Base-by-base conservation (phyloP, 2,113 vertebrate genomes). In the Myrmophylax atrothorax region DNA sequence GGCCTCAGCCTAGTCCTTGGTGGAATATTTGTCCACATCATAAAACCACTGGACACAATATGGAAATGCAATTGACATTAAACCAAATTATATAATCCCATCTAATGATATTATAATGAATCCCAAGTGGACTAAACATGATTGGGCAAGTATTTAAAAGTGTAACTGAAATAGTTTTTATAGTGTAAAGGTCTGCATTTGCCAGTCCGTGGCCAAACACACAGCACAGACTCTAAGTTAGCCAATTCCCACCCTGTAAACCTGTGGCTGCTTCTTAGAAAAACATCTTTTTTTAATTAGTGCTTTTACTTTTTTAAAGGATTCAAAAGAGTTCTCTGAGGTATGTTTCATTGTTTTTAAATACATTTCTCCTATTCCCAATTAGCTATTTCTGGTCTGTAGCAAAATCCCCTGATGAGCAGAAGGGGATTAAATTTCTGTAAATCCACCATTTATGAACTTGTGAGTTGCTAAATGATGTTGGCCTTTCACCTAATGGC, bases 11-110 rank as follows among this genome's bases (percentile, higher is more conserved):
- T 97, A 93, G 87, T 97, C 97, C 94, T 98, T 93, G 90, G 97
- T 98, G 97, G 96, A 98, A 97, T 98, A 98, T 97, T 98, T 97
- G 98, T 98, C 97, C 97, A 97, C 97, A 98, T 97, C 94, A 89
- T 98, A 98, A 98, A 98, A 98, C 98, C 98, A 97, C 97, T 96
- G 97, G 97, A 97, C 97, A 98, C 96, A 97, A 97, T 97, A 98
- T 98, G 98, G 95, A 97, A 97, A 97, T 95, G 92, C 93, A 96
- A 98, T 98, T 97, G 98, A 98, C 98, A 98, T 98, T 98, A 98
- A 97, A 98, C 96, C 96, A 97, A 98, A 97, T 98, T 94, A 98
- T 98, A 98, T 97, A 98, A 98, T 97, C 98, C 97, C 76, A 96
- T 93, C 94, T 98, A 98, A 98, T 97, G 97, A 96, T 87, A 96